A percentile compares a stretch with the other conserved stretches of the same genome.
Conservation (phyloP, 1,140 invertebrate species). For the Anoplophora glabripennis region DNA sequence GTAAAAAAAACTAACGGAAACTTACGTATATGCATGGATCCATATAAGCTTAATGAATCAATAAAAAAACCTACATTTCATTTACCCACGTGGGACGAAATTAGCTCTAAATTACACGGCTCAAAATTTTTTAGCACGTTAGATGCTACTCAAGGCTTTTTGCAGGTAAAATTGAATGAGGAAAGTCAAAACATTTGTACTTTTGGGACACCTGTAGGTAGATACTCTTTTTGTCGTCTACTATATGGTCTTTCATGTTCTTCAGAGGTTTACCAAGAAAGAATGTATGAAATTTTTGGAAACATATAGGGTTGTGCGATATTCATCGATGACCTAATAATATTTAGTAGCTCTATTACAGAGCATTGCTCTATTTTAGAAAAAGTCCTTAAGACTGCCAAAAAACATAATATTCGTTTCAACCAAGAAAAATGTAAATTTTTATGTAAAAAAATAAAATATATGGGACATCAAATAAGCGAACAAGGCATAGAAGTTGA, state of each 20-base stretch:
- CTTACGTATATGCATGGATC: slow-evolving; percentile 51
- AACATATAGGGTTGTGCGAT: not conserved
- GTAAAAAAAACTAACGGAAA: slow-evolving; percentile 45
- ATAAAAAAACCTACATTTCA: slow-evolving; percentile 47
- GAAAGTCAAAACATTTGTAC: slow-evolving; percentile 47
- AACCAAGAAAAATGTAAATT: not conserved
- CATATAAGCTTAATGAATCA: slow-evolving; percentile 50
- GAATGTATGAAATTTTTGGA: not conserved
- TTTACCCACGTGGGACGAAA: slow-evolving; percentile 47
- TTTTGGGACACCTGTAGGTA: slow-evolving; percentile 51
- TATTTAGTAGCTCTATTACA: not conserved
- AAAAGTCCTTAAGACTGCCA: not conserved
- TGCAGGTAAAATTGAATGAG: slow-evolving; percentile 47
- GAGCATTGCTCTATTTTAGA: not conserved
- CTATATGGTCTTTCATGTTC: slow-evolving; percentile 40
- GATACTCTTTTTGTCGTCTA: slow-evolving; percentile 45
- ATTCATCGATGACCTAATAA: not conserved
- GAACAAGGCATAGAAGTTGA: not conserved
- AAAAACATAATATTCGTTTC: not conserved
- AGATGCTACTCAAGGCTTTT: slow-evolving; percentile 49
- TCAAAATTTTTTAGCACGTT: slow-evolving; percentile 46
- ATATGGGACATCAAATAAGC: not conserved
- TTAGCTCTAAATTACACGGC: no score
- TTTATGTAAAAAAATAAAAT: not conserved
- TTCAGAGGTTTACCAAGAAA: not conserved